Percentiles rank a stretch among this genome's conserved stretches.
These are phyloP conservation scores for Megalurothrips usitatus DNA, from an alignment of 2,888 invertebrate species.

Conservation along the genomic window DNA sequence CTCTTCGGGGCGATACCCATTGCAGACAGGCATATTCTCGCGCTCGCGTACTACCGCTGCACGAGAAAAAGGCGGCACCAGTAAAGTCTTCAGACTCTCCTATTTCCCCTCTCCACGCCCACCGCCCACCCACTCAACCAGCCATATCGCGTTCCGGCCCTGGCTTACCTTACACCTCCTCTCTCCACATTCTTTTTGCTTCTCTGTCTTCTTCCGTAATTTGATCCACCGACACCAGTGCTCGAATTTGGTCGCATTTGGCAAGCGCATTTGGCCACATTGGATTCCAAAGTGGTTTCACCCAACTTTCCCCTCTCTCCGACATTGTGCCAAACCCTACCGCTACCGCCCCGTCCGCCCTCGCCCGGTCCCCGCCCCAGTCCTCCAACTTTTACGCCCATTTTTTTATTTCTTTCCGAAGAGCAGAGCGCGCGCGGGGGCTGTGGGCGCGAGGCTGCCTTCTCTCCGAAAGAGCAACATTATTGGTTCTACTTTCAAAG, in stretches of 20 bases:
- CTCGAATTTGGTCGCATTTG: conserved; percentile 24
- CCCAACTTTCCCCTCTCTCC: conserved; percentile 9
- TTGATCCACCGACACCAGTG: conserved; percentile 24
- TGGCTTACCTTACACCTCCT: neutral
- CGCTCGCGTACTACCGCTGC: too few relatives aligned
- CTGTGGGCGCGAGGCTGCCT: neutral
- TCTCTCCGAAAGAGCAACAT: conserved; percentile 16
- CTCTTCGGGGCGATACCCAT: too few relatives aligned
- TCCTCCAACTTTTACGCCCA: conserved; percentile 16
- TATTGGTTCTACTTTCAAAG: conserved; percentile 26
- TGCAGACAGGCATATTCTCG: too few relatives aligned
- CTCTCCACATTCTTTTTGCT: neutral
- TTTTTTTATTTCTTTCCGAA: conserved; percentile 25
- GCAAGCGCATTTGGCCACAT: conserved; percentile 23
- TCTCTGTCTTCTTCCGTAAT: neutral
- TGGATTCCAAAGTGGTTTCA: conserved; percentile 24
- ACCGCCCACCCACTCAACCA: neutral
- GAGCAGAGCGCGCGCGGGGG: conserved; percentile 1
- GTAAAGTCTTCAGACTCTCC: neutral
- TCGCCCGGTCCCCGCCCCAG: neutral
- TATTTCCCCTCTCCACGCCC: neutral
- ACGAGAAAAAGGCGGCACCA: neutral
- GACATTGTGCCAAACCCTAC: conserved; percentile 2
- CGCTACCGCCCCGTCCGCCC: neutral
- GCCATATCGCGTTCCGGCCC: neutral